Conservation (phyloP, 2,113 vertebrate species). For the Parus major region DNA sequence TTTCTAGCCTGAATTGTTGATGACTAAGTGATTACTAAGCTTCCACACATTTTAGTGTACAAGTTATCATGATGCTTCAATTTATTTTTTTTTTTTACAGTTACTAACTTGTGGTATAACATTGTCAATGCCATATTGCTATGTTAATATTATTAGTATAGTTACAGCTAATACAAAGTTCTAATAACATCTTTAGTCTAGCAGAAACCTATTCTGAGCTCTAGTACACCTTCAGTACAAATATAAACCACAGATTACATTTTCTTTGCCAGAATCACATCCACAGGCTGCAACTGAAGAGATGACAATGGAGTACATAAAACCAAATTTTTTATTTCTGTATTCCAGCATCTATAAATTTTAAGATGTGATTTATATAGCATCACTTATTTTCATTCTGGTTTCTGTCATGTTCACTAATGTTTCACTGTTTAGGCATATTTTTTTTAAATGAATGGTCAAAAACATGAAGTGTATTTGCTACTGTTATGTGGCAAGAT, state of each 20-base stretch:
- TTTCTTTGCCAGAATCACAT: background rate
- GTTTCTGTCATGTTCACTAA: background rate
- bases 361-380: background rate
- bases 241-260: background rate
- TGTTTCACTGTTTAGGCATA: background rate
- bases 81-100: background rate
- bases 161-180: background rate
- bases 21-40: background rate
- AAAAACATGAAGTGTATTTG: background rate
- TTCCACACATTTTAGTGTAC: background rate
- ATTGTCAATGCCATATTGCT: background rate
- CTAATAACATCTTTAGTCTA: background rate
- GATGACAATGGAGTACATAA: background rate
- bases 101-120: background rate
- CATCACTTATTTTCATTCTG: constrained; percentile 6
- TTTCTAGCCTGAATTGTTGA: background rate
- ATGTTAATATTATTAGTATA: background rate
- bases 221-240: background rate
- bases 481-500: background rate
- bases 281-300: background rate
- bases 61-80: background rate
- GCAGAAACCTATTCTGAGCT: background rate
- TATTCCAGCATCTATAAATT: background rate
- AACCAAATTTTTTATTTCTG: background rate
- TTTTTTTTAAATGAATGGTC: background rate